These are phyloP conservation scores for Microctenopoma stevenorrisi DNA, from an alignment of 2,797 vertebrate species.

Conservation along the genomic window DNA sequence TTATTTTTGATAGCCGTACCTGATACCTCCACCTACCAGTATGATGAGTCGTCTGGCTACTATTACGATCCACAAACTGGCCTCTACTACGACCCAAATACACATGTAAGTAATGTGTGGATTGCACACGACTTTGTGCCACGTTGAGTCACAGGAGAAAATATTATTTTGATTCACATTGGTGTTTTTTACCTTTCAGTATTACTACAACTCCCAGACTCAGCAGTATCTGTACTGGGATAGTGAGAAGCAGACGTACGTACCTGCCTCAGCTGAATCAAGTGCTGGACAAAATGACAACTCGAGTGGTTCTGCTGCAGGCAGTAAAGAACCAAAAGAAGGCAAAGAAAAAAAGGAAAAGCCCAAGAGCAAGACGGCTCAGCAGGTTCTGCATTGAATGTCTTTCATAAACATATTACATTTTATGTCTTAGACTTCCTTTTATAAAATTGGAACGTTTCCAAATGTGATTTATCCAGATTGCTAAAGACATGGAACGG, in stretches of 20 bases:
- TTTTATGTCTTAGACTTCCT: neutral
- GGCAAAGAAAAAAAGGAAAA: constrained; percentile 97
- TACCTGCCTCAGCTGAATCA: constrained; percentile 84
- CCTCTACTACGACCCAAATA: constrained; percentile 96
- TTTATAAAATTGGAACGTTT: neutral
- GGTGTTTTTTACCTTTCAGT: constrained; percentile 79
- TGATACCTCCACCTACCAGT: constrained; percentile 97
- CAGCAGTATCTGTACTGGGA: constrained; percentile 99
- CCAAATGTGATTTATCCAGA: constrained; percentile 78
- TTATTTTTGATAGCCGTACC: constrained; percentile 82
- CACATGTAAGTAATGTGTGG: constrained; percentile 84
- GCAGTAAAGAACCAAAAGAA: constrained; percentile 89
- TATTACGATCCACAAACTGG: constrained; percentile 96
- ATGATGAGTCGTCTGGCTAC: constrained; percentile 97
- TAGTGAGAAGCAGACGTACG: constrained; percentile 92
- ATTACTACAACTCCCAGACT: constrained; percentile 98
- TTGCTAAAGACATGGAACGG: constrained; percentile 99
- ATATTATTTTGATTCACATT: constrained; percentile 1
- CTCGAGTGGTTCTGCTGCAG: constrained; percentile 62
- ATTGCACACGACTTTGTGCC: neutral
- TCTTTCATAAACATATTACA: neutral
- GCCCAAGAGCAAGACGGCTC: constrained; percentile 98
- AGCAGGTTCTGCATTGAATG: constrained; percentile 85
- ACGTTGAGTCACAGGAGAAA: neutral
- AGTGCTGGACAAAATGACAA: constrained; percentile 61